Evolutionary conservation across 2,888 invertebrate genomes (phyloP).

Genomic region (Drosophila engyochracea): DNA sequence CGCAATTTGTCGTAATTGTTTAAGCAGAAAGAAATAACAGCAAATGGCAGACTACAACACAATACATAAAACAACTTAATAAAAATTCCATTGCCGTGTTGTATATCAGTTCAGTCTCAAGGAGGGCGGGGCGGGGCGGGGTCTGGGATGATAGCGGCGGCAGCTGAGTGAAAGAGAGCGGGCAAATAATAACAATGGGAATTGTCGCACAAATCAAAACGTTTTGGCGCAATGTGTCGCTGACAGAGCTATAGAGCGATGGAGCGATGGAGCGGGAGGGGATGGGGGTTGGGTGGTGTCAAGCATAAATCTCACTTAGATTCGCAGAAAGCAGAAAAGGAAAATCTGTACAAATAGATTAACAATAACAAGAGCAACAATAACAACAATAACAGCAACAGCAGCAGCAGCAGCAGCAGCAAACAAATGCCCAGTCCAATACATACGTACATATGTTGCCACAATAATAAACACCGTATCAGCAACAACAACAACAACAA

Average conservation of each 20-base stretch:
- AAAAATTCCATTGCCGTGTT: slow-evolving; percentile 80
- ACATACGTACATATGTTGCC: slow-evolving; percentile 58
- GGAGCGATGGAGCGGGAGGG: not conserved
- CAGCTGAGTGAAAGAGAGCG: slow-evolving; percentile 1
- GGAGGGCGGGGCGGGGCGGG: not conserved
- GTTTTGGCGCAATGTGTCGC: slow-evolving; percentile 61
- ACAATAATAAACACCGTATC: slow-evolving; percentile 70
- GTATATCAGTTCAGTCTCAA: slow-evolving; percentile 61
- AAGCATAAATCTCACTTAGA: slow-evolving; percentile 72
- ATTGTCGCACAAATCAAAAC: slow-evolving; percentile 60
- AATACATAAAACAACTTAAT: slow-evolving; percentile 82
- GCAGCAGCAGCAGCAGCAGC: slow-evolving; percentile 1
- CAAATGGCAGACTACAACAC: slow-evolving; percentile 61
- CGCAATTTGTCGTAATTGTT: slow-evolving; percentile 83
- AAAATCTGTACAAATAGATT: slow-evolving; percentile 75
- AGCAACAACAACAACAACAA: slow-evolving; percentile 55
- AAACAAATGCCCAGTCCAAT: slow-evolving; percentile 50
- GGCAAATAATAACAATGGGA: slow-evolving; percentile 15
- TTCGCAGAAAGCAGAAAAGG: slow-evolving; percentile 28
- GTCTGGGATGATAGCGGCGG: not conserved
- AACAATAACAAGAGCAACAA: slow-evolving; percentile 70
- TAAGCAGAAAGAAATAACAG: slow-evolving; percentile 80
- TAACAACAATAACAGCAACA: slow-evolving; percentile 40
- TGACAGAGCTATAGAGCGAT: slow-evolving; percentile 37
- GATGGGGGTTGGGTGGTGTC: not conserved